These are phyloP conservation scores for Oenanthe melanoleuca DNA, from an alignment of 2,113 vertebrate species.

Conservation along the genomic window DNA sequence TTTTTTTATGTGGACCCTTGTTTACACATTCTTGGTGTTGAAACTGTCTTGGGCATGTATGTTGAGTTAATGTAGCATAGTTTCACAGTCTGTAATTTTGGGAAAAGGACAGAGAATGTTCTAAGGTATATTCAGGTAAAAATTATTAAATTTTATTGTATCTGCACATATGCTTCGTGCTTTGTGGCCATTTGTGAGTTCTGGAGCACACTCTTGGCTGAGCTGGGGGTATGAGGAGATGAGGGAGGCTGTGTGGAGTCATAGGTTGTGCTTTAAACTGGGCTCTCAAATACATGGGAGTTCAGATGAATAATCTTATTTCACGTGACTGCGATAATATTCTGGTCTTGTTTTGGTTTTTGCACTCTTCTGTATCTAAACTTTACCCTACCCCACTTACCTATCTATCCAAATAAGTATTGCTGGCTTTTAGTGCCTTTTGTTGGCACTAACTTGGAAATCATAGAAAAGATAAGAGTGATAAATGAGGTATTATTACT, in stretches of 20 bases:
- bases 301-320: background rate
- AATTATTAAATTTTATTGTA: background rate
- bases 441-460: background rate
- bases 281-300: fast-evolving
- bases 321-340: background rate
- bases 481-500: background rate
- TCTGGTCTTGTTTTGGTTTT: background rate
- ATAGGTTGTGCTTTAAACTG: background rate
- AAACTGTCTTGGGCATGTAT: background rate
- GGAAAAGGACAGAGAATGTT: background rate
- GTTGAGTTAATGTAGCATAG: background rate
- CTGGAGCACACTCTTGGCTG: background rate
- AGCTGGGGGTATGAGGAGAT: background rate
- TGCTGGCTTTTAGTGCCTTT: background rate
- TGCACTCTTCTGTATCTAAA: background rate
- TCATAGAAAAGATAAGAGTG: background rate
- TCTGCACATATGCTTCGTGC: background rate
- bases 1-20: background rate
- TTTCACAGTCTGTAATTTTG: background rate
- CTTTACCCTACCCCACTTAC: background rate
- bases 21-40: background rate
- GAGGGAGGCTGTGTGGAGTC: background rate
- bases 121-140: background rate
- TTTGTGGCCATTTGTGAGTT: background rate
- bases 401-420: background rate